Percentiles rank a stretch among this genome's conserved stretches.
Conservation (phyloP, 64 coral and sea anemone species). For the Montipora foliosa region DNA sequence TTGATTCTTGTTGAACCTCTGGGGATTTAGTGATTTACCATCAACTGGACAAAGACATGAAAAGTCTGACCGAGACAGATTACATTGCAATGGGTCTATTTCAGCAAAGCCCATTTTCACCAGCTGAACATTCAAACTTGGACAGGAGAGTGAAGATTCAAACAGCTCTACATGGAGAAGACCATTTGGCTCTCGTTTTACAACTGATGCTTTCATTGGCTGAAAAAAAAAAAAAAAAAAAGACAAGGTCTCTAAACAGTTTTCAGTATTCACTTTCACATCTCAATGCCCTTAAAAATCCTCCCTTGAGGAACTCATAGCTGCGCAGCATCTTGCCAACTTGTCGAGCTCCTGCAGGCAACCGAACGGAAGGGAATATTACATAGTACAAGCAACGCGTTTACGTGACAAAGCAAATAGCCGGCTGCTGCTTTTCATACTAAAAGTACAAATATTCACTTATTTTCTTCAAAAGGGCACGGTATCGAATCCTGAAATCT, state of each 20-base stretch:
- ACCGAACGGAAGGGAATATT: no score
- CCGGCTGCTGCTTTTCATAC: no score
- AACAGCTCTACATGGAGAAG: slow-evolving; percentile 14
- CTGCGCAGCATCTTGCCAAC: no score
- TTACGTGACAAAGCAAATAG: no score
- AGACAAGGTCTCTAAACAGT: background rate
- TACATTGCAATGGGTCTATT: background rate
- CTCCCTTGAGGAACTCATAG: no score
- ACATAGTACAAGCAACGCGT: no score
- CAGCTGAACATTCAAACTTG: slow-evolving; percentile 43
- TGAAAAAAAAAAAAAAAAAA: background rate
- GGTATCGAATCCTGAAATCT: no score
- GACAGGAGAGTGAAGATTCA: background rate
- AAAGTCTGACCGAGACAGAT: background rate
- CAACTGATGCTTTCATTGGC: background rate
- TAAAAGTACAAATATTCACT: no score
- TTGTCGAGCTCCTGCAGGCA: no score
- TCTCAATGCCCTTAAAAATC: no score
- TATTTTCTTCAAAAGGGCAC: no score
- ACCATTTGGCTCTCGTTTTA: slow-evolving; percentile 15
- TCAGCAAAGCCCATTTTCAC: background rate
- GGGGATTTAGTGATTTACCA: background rate
- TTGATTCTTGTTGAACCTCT: background rate
- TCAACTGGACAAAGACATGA: background rate
- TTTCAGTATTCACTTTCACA: background rate